Base-by-base conservation (phyloP, 2,113 vertebrate genomes). In the Tychaedon coryphoeus region DNA sequence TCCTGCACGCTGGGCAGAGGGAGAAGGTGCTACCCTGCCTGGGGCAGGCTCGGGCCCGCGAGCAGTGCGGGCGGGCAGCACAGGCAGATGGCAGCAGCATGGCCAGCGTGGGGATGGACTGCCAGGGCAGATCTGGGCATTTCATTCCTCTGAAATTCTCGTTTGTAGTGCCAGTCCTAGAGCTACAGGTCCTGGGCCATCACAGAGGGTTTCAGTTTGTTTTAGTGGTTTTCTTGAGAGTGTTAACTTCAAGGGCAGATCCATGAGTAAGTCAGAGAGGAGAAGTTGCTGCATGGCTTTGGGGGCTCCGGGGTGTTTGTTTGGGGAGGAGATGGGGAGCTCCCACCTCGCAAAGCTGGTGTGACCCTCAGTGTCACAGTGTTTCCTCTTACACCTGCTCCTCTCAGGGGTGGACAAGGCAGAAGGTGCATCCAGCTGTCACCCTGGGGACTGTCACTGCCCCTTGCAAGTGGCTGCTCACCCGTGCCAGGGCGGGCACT, bases 31-130 rank as follows among this genome's bases (percentile, higher is more conserved):
- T 28, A 33, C 38, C 6, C 40, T 4, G 24, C 57, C 50, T 60
- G 89, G 84, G 43, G 50, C 65, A 14, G 50, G 8, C 25, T n/a
- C 15, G 2, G 24, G 7, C 28, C 83, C 79, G 22, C 12, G 7
- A 6, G 76, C 1, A 0, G n/a, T 10, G 47, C 5, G 2, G 36
- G 12, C 28, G 45, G 58, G 75, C 75, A 48, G 50, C 0, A 0
- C 34, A 54, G 29, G 42, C 60, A 34, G 60, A 4, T 8, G 62
- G 47, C 56, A 36, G 36, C 2, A 3, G 16, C 1, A 1, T 33
- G 42, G 3, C 6, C 34, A 50, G 47, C 33, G 11, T 2, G 1
- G 19, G 20, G 22, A 56, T 40, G 45, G 60, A 12, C 24, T 54
- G 28, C 7, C 12, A n/a, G 45, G 12, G 54, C 1, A 0, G 4